phyloP scores from a whole-genome alignment of 2,797 vertebrate species.

The Tolypeutes matacus region DNA sequence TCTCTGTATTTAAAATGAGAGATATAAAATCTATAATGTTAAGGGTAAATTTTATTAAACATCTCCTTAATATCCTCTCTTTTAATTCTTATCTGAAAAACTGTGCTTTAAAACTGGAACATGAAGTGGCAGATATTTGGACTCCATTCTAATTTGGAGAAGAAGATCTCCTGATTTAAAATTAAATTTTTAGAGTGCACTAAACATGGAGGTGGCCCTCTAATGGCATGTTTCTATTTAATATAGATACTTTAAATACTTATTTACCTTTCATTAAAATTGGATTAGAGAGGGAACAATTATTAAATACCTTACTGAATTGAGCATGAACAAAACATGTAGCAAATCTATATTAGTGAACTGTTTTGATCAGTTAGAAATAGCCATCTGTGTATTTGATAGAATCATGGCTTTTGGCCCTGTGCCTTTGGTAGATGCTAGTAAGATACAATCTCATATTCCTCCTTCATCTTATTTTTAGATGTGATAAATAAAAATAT shows the following conservation, averaged over 20 bases:
- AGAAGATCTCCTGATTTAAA: constrained; percentile 23
- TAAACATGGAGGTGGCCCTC: background rate
- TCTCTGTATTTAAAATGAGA: background rate
- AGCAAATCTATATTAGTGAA: background rate
- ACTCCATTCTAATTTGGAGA: constrained; percentile 18
- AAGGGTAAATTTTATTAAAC: constrained; percentile 22
- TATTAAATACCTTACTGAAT: background rate
- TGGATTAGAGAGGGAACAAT: background rate
- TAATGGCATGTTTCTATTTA: background rate
- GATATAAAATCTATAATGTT: background rate
- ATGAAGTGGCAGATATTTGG: background rate
- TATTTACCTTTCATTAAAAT: background rate
- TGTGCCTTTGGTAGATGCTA: background rate
- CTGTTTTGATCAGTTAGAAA: background rate
- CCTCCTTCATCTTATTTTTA: constrained; percentile 26
- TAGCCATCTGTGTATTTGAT: background rate
- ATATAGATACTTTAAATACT: constrained; percentile 4
- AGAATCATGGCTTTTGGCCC: background rate
- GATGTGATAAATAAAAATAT: background rate
- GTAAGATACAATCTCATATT: background rate
- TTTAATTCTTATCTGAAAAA: constrained; percentile 29
- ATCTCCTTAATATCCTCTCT: background rate
- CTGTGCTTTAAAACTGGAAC: background rate
- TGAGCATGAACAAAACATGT: background rate
- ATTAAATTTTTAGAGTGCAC: background rate